These are phyloP conservation scores for Tachuris rubrigastra DNA, from an alignment of 2,113 vertebrate genomes.

Conservation along the genomic window DNA sequence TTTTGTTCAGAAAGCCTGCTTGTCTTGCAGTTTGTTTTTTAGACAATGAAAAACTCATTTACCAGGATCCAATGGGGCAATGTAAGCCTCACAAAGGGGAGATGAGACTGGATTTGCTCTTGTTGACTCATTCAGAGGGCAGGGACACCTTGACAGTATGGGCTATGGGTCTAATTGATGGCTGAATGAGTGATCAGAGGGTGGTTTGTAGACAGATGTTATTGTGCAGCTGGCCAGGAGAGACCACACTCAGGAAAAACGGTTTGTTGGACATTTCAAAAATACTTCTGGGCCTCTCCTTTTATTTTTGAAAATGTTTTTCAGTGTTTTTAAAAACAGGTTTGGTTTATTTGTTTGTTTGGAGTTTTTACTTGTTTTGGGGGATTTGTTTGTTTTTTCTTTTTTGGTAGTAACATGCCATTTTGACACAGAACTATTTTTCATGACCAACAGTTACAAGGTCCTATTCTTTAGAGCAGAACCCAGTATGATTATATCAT, in stretches of 20 bases:
- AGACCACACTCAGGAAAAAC: not conserved
- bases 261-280: not conserved
- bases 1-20: not conserved
- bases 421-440: not conserved
- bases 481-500: not conserved
- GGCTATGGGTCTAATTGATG: not conserved
- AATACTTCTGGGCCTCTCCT: not conserved
- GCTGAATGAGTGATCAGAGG: not conserved
- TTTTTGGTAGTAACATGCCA: not conserved
- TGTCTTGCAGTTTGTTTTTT: not conserved
- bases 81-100: not conserved
- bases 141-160: not conserved
- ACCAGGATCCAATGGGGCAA: not conserved
- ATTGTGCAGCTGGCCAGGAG: not conserved
- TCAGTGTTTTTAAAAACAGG: fast-evolving
- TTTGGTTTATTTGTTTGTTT: not conserved
- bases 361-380: not conserved
- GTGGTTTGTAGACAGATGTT: not conserved
- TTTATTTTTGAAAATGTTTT: not conserved
- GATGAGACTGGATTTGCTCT: not conserved
- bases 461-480: not conserved
- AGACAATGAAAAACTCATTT: not conserved
- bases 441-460: not conserved
- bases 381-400: not conserved
- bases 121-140: not conserved